These are phyloP conservation scores for Drosophila colorata DNA, from an alignment of 2,888 invertebrate species.

Conservation along the genomic window DNA sequence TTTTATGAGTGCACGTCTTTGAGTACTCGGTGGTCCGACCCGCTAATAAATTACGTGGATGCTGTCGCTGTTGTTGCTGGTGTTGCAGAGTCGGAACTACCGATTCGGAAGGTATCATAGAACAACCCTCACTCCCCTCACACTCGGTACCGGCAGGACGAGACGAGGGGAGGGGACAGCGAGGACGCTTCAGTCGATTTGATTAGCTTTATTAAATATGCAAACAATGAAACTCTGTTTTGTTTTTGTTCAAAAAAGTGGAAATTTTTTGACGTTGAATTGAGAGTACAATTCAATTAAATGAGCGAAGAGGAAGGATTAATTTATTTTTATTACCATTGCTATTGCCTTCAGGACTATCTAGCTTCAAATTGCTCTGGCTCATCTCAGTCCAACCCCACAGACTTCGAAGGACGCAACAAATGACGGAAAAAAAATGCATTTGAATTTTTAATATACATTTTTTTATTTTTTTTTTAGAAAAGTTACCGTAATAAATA, in stretches of 20 bases:
- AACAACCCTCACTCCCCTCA: constrained; percentile 69
- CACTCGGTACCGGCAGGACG: neutral
- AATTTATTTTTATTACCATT: constrained; percentile 53
- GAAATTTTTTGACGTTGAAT: constrained; percentile 58
- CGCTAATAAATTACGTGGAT: constrained; percentile 73
- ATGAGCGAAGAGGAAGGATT: constrained; percentile 29
- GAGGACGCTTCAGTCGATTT: constrained; percentile 55
- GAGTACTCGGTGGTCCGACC: constrained; percentile 34
- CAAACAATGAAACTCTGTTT: constrained; percentile 71
- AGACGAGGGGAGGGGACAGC: constrained; percentile 7
- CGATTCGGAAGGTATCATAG: constrained; percentile 52
- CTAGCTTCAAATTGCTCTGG: constrained; percentile 4
- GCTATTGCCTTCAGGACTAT: constrained; percentile 26
- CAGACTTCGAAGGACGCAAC: constrained; percentile 15
- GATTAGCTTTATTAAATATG: constrained; percentile 81
- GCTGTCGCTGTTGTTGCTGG: constrained; percentile 43
- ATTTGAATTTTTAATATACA: constrained; percentile 51
- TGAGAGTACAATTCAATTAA: constrained; percentile 72
- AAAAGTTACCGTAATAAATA: constrained; percentile 65
- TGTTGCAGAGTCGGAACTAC: constrained; percentile 28
- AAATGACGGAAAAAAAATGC: constrained; percentile 39
- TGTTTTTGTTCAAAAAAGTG: constrained; percentile 78
- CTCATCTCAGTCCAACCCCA: constrained; percentile 22
- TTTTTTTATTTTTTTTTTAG: constrained; percentile 4
- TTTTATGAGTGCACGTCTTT: constrained; percentile 63